phyloP scores from a whole-genome alignment of 2,888 invertebrate species.

The Callinectes sapidus region DNA sequence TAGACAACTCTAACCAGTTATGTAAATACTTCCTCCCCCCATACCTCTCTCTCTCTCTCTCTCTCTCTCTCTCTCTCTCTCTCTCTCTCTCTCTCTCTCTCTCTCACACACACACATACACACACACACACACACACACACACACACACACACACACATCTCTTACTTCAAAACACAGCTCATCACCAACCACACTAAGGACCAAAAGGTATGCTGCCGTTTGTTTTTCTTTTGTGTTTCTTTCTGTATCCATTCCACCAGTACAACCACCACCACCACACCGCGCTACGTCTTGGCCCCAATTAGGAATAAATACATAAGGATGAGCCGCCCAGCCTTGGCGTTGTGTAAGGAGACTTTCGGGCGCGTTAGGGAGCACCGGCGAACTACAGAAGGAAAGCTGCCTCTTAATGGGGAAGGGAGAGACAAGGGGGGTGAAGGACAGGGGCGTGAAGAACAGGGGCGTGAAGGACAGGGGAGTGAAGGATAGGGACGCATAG shows the following conservation, averaged over 20 bases:
- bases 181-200: too few species aligned
- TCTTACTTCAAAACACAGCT: neutral
- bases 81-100: constrained; percentile 27
- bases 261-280: constrained; percentile 27
- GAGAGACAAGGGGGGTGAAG: neutral
- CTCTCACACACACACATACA: too few species aligned
- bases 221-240: neutral
- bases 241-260: neutral
- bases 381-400: neutral
- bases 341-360: neutral
- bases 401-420: neutral
- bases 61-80: constrained; percentile 31
- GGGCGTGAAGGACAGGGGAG: neutral
- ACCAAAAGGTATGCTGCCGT: neutral
- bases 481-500: neutral
- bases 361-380: neutral
- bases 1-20: neutral
- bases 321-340: neutral
- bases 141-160: too few species aligned
- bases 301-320: neutral
- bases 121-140: too few species aligned
- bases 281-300: neutral
- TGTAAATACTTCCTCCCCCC: constrained; percentile 19
- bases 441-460: neutral
- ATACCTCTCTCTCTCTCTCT: constrained; percentile 39